A percentile compares a stretch with the other conserved stretches of the same genome.
These are phyloP conservation scores for Dasypogon diadema DNA, from an alignment of 2,888 invertebrate species.

Conservation along the genomic window DNA sequence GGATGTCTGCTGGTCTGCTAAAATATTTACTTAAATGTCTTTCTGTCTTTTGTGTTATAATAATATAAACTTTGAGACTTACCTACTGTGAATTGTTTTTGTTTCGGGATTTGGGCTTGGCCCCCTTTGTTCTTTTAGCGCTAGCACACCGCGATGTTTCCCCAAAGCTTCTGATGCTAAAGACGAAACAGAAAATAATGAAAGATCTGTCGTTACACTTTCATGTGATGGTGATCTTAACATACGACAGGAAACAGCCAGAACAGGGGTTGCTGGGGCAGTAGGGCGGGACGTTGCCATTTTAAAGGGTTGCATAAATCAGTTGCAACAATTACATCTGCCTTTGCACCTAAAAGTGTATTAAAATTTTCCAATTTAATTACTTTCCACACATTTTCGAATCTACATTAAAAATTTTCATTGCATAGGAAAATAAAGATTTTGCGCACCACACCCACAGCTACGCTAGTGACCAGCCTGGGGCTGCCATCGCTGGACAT, in stretches of 20 bases:
- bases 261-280: conserved; percentile 58
- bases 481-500: no score
- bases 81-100: conserved; percentile 61
- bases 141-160: conserved; percentile 66
- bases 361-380: no score
- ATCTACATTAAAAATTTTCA: no score
- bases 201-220: conserved; percentile 85
- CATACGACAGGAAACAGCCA: conserved; percentile 74
- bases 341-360: conserved; percentile 20
- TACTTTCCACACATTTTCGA: no score
- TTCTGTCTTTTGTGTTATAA: not conserved
- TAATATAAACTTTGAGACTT: no score
- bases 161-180: conserved; percentile 72
- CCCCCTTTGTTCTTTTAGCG: conserved; percentile 72
- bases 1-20: conserved; percentile 70
- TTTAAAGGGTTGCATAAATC: not conserved
- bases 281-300: conserved; percentile 58
- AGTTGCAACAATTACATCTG: conserved; percentile 38
- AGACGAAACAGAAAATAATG: conserved; percentile 81
- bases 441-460: no score
- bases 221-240: conserved; percentile 85
- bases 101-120: conserved; percentile 81
- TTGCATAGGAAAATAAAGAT: no score
- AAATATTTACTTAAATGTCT: not conserved
- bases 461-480: no score